Evolutionary conservation across 2,113 vertebrate species (phyloP), one percentile per base, ranked within the genome.

Genomic region (Rhipidura dahli): DNA sequence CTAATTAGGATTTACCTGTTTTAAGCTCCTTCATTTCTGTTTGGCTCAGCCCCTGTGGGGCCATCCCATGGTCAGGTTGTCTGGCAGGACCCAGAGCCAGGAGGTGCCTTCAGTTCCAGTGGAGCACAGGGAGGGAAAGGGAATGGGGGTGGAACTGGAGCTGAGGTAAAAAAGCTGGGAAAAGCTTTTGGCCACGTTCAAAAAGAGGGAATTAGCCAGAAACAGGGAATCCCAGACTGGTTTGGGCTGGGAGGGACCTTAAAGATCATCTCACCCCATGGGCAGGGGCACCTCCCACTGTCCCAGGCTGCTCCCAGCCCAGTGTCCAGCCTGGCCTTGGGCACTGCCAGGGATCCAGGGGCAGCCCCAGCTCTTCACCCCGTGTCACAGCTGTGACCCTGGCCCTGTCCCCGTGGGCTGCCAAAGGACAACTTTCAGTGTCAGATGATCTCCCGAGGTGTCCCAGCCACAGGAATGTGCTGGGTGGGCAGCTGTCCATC

Each of bases 41-140:
- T 40, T 23, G 3, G 1, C 45, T 18, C 54, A 1, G 2, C 4
- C 17, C 66, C 2, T 13, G 51, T 10, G 54, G 10, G 40, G 9
- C 54, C 15, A 0, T 4, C 5, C n/a, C 33, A 0, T 5, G 30
- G 51, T 2, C 15, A 0, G 0, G 2, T 0, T 2, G 45, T 9
- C 35, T 2, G 0, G 61, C 53, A 39, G 72, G 22, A n/a, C 6
- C 51, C 68, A 28, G 87, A 54, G 24, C 20, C 72, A 4, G 59
- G 49, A 70, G 68, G 3, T 26, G 11, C n/a, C 71, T 9, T 2
- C 18, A 5, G 1, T 53, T 3, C 1, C 33, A 8, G 0, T 0
- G 2, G 13, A 44, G 39, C 54, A 9, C 17, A 2, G 47, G 3
- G 2, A 13, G 21, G 64, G 50, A 11, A 15, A 16, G 19, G 30